Evolutionary conservation across 2,888 invertebrate species (phyloP).

Genomic region (Yponomeuta cagnagella): DNA sequence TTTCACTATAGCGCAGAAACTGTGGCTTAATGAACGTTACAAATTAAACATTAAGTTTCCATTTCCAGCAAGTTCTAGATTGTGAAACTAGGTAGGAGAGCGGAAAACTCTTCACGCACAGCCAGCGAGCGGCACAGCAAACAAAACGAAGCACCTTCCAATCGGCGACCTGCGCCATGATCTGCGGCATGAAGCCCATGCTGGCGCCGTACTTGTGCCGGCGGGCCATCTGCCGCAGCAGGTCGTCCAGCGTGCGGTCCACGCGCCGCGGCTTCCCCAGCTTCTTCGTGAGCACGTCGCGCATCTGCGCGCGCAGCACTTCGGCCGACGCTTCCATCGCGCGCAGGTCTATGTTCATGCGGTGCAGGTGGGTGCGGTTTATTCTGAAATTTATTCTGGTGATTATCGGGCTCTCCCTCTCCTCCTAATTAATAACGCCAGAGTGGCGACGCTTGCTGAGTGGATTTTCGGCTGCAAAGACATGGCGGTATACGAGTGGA

Average conservation of each 20-base stretch:
- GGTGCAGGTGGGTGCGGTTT: constrained; percentile 79
- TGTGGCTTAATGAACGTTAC: too few relatives aligned
- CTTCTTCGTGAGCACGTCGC: constrained; percentile 57
- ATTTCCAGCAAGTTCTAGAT: too few relatives aligned
- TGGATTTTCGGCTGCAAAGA: too few relatives aligned
- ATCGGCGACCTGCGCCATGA: constrained; percentile 42
- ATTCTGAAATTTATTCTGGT: constrained; percentile 52
- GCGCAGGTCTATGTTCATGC: constrained; percentile 82
- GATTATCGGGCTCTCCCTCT: too few relatives aligned
- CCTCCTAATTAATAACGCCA: too few relatives aligned
- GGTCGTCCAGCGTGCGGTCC: constrained; percentile 56
- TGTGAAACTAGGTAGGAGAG: too few relatives aligned
- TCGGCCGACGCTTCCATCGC: constrained; percentile 78
- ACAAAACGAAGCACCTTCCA: constrained; percentile 44
- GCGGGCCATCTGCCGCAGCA: constrained; percentile 57
- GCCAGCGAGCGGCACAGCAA: too few relatives aligned
- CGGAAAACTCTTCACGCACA: too few relatives aligned
- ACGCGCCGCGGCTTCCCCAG: constrained; percentile 57
- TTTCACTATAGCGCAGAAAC: too few relatives aligned
- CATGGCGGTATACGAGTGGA: too few relatives aligned
- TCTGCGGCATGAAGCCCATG: constrained; percentile 41
- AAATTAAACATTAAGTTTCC: too few relatives aligned
- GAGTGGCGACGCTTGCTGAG: too few relatives aligned
- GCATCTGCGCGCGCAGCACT: constrained; percentile 70
- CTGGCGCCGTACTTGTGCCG: constrained; percentile 56